Base-by-base conservation (phyloP, 2,113 vertebrate genomes). In the Lasiurus cinereus region DNA sequence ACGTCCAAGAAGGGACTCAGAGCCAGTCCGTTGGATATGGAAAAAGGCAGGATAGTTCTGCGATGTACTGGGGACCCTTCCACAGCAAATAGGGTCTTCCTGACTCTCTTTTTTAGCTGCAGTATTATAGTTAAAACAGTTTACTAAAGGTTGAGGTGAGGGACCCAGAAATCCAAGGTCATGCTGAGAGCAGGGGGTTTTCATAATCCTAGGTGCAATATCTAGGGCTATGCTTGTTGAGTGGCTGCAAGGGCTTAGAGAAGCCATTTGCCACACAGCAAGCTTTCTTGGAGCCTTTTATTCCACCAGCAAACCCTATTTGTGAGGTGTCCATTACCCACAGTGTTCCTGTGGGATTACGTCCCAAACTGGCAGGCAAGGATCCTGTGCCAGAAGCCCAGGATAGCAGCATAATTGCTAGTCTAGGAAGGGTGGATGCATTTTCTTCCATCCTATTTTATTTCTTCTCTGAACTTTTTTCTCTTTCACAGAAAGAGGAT, bases 391-490 rank as follows among this genome's bases (percentile, higher is more conserved):
- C 5, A 19, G 24, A 27, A 62, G 24, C 33, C 43, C 31, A 33
- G 27, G 16, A 22, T 21, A 8, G 8, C 69, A 72, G 52, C 8
- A 2, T 50, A 13, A 77, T 70, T 56, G 52, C 24, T 43, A 29
- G 19, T 31, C 33, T 76, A 48, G 43, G 33, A 36, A 69, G 48
- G 1, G 5, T 31, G 16, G n/a, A 24, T 64, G 10, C n/a, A 62
- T 56, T 29, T 72, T 88, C 73, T 82, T 33, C 3, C 43, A 56
- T 92, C 29, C 16, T 92, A 15, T 69, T 36, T 52, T 82, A 39
- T 80, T 31, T 66, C n/a, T 8, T 88, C n/a, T 88, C 33, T 79
- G 79, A 80, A 67, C 39, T 39, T 67, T 21, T 90, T 90, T 69
- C 77, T 91, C 48, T 15, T 90, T 87, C 72, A 87, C 36, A 72